phyloP scores from a whole-genome alignment of 2,888 invertebrate genomes.

The Pinctada fucata region DNA sequence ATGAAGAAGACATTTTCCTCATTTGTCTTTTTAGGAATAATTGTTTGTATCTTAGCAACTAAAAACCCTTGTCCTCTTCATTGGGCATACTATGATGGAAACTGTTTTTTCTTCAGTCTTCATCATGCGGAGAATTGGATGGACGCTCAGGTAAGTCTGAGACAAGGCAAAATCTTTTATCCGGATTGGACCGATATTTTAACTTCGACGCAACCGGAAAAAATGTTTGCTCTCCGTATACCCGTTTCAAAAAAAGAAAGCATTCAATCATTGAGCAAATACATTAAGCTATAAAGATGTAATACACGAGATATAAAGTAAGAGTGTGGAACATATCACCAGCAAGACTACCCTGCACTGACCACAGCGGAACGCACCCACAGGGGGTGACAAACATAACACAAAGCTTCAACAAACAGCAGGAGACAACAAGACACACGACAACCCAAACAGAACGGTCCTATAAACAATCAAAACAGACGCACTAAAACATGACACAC shows the following conservation, averaged over 20 bases:
- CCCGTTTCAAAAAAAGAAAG: too few species aligned
- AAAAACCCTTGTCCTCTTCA: neutral
- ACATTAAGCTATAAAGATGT: neutral
- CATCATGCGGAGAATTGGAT: neutral
- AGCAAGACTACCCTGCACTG: too few species aligned
- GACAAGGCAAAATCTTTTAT: neutral
- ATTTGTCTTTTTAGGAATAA: too few species aligned
- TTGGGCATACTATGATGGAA: slow-evolving; percentile 1
- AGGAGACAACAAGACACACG: too few species aligned
- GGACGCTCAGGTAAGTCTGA: neutral
- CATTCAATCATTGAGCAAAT: neutral
- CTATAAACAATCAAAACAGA: too few species aligned
- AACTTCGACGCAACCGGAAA: neutral
- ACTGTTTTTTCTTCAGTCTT: neutral
- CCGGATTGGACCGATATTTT: neutral
- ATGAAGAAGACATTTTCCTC: too few species aligned
- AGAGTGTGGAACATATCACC: neutral
- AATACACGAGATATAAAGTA: neutral
- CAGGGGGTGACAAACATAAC: neutral
- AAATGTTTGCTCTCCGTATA: too few species aligned
- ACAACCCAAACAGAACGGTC: too few species aligned
- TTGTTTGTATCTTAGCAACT: neutral
- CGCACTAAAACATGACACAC: too few species aligned
- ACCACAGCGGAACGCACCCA: too few species aligned
- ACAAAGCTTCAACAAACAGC: neutral